phyloP scores from a whole-genome alignment of 2,113 vertebrate genomes.

The Centrocercus urophasianus region DNA sequence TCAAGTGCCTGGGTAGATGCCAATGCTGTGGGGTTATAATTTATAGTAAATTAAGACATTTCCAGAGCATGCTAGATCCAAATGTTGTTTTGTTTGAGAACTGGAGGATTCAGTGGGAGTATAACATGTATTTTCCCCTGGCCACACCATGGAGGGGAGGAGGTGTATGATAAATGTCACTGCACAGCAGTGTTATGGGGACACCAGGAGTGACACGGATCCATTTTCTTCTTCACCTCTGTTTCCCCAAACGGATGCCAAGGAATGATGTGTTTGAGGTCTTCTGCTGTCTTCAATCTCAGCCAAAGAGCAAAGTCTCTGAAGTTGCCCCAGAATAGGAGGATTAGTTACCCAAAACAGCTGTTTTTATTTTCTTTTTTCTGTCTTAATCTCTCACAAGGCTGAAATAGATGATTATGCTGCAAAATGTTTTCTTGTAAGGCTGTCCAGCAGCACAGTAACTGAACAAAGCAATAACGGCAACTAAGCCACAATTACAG shows the following conservation, averaged over 20 bases:
- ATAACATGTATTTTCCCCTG: not conserved
- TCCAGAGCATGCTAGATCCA: not conserved
- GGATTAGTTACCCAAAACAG: not conserved
- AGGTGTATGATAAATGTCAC: not conserved
- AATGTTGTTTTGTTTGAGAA: not conserved
- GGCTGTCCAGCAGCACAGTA: rapidly evolving
- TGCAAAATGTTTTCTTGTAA: not conserved
- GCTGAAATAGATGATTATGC: not conserved
- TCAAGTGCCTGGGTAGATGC: not conserved
- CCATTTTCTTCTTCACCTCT: not conserved
- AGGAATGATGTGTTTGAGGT: not conserved
- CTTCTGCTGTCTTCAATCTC: not conserved
- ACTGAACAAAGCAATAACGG: not conserved
- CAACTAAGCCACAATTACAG: not conserved
- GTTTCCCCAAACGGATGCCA: not conserved
- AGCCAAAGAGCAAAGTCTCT: not conserved
- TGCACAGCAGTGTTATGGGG: not conserved
- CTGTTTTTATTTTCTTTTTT: not conserved
- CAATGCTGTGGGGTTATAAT: not conserved
- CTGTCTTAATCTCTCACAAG: not conserved
- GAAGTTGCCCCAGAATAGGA: not conserved
- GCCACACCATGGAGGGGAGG: not conserved
- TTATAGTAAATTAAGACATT: not conserved
- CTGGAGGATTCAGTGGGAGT: not conserved
- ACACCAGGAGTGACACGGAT: not conserved